Evolutionary conservation across 2,888 invertebrate genomes (phyloP), one percentile per base, ranked within the genome.

Genomic region (Philereme transversata): DNA sequence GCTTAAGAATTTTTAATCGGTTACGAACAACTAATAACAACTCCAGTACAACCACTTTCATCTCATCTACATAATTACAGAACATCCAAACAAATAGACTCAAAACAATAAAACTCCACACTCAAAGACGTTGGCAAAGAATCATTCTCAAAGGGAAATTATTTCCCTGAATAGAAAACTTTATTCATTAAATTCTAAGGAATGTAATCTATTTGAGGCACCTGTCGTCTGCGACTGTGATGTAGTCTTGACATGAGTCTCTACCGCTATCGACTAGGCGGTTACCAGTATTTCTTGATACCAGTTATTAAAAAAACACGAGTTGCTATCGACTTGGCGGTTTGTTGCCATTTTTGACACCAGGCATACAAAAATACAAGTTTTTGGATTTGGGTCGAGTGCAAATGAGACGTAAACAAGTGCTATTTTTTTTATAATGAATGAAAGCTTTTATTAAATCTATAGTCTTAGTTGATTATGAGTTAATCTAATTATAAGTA

Each of bases 141-240:
- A 59, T 63, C 41, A 52, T 58, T 44, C 48, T 45, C 49, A 52
- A 59, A 63, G 46, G 48, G 56, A 68, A 67, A 65, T 60, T 63
- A 69, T 73, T 73, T 70, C 64, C 65, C 64, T 68, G 61, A 65
- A 65, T 64, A 58, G 60, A 51, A 65, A 81, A 81, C 78, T 81
- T 81, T 79, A 78, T 79, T 81, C 79, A 81, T 81, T 80, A 81
- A 80, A 81, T 78, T 80, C 75, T 75, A 72, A 70, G 70, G 71
- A 76, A 77, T 75, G 69, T 75, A 77, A 82, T 80, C 81, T 79
- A 78, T 80, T 77, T 66, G 70, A 71, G 74, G 75, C 83, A 83
- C 83, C 82, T 82, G 82, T 72, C 72, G 72, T 64, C 71, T 72
- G 66, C 68, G 74, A 72, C 73, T 75, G 69, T 69, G 68, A 64